Evolutionary conservation across 1,140 invertebrate species (phyloP).

Genomic region (Thereuonema tuberculata): DNA sequence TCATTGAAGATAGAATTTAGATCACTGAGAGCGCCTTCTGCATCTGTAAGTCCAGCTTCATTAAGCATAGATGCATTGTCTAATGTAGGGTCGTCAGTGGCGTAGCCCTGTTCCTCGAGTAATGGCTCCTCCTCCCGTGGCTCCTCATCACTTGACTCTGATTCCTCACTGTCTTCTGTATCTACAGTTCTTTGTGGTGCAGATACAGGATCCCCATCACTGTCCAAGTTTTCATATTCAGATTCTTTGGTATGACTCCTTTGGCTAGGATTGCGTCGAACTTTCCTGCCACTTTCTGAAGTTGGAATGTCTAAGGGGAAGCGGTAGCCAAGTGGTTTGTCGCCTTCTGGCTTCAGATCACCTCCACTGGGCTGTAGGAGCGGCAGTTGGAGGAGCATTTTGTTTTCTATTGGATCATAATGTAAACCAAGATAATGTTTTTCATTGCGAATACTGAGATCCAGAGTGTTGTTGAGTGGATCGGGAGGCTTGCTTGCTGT

Average conservation of each 20-base stretch:
- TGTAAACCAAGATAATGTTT: constrained; percentile 19
- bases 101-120: constrained; percentile 52
- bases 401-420: constrained; percentile 19
- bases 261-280: constrained; percentile 4
- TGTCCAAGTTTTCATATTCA: constrained; percentile 10
- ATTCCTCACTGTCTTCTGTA: constrained; percentile 42
- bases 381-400: constrained; percentile 18
- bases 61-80: constrained; percentile 70
- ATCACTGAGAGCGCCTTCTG: constrained; percentile 66
- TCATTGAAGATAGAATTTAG: constrained; percentile 68
- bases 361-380: neutral
- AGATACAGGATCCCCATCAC: constrained; percentile 15
- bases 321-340: constrained; percentile 1
- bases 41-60: constrained; percentile 70
- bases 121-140: constrained; percentile 42
- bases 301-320: constrained; percentile 8
- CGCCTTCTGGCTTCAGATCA: constrained; percentile 9
- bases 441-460: constrained; percentile 9
- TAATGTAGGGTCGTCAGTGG: constrained; percentile 62
- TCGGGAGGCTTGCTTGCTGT: neutral
- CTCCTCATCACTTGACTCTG: constrained; percentile 61
- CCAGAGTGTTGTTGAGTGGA: neutral
- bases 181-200: neutral
- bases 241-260: constrained; percentile 3
- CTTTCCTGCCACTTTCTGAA: neutral